phyloP scores from a whole-genome alignment of 2,888 invertebrate species.

The Drosophila hamatofila region DNA sequence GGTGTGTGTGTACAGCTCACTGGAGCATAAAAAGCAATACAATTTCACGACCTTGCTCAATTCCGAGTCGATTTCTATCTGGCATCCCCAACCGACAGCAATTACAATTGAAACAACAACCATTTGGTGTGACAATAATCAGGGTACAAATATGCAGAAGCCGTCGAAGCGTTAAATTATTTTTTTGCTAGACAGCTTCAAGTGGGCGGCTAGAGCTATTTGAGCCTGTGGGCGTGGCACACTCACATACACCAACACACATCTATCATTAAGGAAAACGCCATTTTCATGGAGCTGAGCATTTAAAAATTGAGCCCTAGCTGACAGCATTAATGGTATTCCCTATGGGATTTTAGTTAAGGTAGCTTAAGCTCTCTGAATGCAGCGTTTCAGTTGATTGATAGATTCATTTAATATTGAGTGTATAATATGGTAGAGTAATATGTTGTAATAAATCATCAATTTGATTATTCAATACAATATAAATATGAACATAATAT shows the following conservation, averaged over 20 bases:
- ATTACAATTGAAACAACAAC: conserved; percentile 29
- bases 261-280: not conserved
- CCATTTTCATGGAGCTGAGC: not conserved
- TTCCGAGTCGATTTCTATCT: too few species aligned
- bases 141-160: conserved; percentile 43
- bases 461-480: not conserved
- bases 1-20: conserved; percentile 33
- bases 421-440: not conserved
- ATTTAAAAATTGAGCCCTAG: not conserved
- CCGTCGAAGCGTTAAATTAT: conserved; percentile 68
- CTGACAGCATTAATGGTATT: not conserved
- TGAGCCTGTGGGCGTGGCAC: not conserved
- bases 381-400: not conserved
- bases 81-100: conserved; percentile 23
- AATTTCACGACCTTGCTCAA: conserved; percentile 43
- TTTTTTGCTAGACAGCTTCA: conserved; percentile 4
- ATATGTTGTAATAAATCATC: not conserved
- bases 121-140: conserved; percentile 49
- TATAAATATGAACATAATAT: not conserved
- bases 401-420: not conserved
- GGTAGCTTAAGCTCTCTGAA: not conserved
- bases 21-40: conserved; percentile 52
- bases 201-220: conserved; percentile 7
- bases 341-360: not conserved
- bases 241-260: not conserved